These are phyloP conservation scores for Gadus macrocephalus DNA, from an alignment of 2,113 vertebrate species.

Conservation along the genomic window DNA sequence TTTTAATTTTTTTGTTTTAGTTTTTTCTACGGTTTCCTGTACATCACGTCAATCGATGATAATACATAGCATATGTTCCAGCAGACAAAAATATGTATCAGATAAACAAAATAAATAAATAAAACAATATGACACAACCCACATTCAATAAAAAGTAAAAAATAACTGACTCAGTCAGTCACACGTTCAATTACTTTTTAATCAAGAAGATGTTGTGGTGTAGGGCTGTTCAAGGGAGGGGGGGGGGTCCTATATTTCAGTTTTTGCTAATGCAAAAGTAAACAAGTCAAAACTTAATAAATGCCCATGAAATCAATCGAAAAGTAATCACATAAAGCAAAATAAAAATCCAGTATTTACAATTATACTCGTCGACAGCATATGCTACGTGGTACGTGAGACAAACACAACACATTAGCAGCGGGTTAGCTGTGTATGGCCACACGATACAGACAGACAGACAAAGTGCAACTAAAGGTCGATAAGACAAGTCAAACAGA, in stretches of 20 bases:
- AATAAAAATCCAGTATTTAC: too few species aligned
- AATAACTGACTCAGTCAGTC: conserved; percentile 5
- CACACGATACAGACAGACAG: conserved; percentile 38
- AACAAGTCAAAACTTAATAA: conserved; percentile 5
- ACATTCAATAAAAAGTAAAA: conserved; percentile 13
- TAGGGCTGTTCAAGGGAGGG: too few species aligned
- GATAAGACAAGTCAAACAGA: conserved; percentile 37
- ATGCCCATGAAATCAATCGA: too few species aligned
- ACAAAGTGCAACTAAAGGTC: conserved; percentile 54
- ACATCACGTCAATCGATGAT: conserved; percentile 39
- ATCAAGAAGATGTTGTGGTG: conserved; percentile 8
- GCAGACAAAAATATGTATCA: not conserved
- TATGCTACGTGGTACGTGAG: too few species aligned
- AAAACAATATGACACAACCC: conserved; percentile 16
- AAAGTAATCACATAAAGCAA: too few species aligned
- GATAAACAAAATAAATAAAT: not conserved
- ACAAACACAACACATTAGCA: conserved; percentile 12
- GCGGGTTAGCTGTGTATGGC: not conserved
- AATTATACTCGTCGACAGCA: too few species aligned
- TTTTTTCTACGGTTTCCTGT: conserved; percentile 36
- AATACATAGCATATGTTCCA: conserved; percentile 28
- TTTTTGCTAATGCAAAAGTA: conserved; percentile 6
- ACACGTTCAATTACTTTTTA: conserved; percentile 17
- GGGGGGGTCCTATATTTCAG: not conserved
- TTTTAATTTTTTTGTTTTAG: conserved; percentile 6